Conservation (phyloP, 2,797 vertebrate genomes). For the Luscinia megarhynchos region DNA sequence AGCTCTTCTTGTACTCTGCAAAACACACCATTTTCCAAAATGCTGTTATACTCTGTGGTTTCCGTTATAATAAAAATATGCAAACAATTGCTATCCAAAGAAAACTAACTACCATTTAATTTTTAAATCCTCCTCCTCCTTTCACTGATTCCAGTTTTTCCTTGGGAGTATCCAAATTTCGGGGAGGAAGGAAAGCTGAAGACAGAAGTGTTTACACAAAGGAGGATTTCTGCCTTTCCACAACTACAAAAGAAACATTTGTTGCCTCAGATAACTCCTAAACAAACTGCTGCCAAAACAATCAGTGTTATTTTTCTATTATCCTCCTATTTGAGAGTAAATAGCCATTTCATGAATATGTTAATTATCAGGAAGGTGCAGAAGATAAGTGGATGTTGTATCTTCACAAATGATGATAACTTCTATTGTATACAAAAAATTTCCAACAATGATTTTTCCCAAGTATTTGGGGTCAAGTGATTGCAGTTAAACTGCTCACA, state of each 20-base stretch:
- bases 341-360: conserved; percentile 85
- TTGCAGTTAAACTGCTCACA: neutral
- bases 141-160: neutral
- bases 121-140: conserved; percentile 21
- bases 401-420: conserved; percentile 66
- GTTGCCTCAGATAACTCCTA: conserved; percentile 79
- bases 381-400: conserved; percentile 73
- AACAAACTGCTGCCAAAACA: conserved; percentile 84
- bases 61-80: neutral
- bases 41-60: neutral
- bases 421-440: conserved; percentile 70
- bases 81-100: neutral
- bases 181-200: conserved; percentile 61
- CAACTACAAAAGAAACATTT: conserved; percentile 80
- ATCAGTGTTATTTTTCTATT: conserved; percentile 86
- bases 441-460: conserved; percentile 9
- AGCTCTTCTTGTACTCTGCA: neutral
- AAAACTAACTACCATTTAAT: conserved; percentile 19
- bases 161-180: neutral
- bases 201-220: conserved; percentile 61
- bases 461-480: neutral
- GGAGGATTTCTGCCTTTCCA: conserved; percentile 52
- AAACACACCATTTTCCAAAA: neutral
- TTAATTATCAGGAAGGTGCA: conserved; percentile 78
- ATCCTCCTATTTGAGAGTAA: conserved; percentile 80